Conservation (phyloP, 2,113 vertebrate genomes). For the Oncorhynchus nerka region DNA sequence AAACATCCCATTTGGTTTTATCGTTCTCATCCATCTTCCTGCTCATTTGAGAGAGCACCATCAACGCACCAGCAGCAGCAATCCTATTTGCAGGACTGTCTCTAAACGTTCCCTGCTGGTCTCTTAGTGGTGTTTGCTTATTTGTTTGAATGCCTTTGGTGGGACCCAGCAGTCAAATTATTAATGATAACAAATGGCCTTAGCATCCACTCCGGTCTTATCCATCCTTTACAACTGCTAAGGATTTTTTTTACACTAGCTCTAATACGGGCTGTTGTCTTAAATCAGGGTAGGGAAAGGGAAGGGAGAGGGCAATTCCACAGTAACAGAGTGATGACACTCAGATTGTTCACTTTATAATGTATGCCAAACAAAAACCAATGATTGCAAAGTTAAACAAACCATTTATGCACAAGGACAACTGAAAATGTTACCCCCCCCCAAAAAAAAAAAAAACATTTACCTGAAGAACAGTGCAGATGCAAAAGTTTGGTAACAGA, state of each 20-base stretch:
- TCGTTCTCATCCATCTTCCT: not conserved
- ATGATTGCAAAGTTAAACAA: too few relatives aligned
- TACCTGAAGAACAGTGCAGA: too few relatives aligned
- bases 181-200: constrained; percentile 55
- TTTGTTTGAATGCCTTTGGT: constrained; percentile 47
- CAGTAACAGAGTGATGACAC: too few relatives aligned
- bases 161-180: constrained; percentile 45
- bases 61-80: constrained; percentile 9
- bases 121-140: constrained; percentile 41
- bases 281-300: constrained; percentile 30
- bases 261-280: constrained; percentile 35
- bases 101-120: constrained; percentile 14
- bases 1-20: not conserved
- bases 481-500: too few relatives aligned
- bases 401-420: too few relatives aligned
- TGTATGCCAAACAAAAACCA: too few relatives aligned
- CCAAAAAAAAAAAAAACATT: too few relatives aligned
- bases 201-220: constrained; percentile 33
- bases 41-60: not conserved
- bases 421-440: too few relatives aligned
- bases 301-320: not conserved
- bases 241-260: too few relatives aligned
- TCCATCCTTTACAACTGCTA: constrained; percentile 44
- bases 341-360: too few relatives aligned
- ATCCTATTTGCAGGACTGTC: constrained; percentile 4